A percentile compares a stretch with the other conserved stretches of the same genome.
Conservation (phyloP, 2,888 invertebrate species). For the Miltochrista miniata region DNA sequence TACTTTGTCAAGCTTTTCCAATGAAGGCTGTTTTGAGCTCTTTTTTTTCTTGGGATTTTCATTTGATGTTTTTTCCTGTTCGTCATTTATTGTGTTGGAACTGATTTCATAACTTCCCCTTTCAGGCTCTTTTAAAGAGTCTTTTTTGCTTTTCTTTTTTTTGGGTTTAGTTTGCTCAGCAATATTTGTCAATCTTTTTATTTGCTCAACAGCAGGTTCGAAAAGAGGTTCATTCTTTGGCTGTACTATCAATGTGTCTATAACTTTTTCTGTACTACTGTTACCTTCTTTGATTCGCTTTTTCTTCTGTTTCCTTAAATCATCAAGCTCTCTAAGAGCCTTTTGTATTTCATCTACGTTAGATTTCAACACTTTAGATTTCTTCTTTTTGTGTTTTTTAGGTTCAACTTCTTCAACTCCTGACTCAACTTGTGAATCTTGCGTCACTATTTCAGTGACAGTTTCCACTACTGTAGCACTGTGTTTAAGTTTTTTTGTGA, state of each 20-base stretch:
- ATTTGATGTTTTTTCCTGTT: slow-evolving; percentile 19
- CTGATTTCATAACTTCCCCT: slow-evolving; percentile 20
- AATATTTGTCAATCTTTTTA: slow-evolving; percentile 13
- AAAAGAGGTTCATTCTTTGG: slow-evolving; percentile 9
- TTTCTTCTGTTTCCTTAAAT: slow-evolving; percentile 61
- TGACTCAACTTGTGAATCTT: slow-evolving; percentile 36
- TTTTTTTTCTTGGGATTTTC: slow-evolving; percentile 45
- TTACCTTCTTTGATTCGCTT: slow-evolving; percentile 61
- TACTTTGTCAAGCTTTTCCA: slow-evolving; percentile 22
- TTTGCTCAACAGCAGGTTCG: slow-evolving; percentile 12
- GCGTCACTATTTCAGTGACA: slow-evolving; percentile 42
- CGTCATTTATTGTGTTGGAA: slow-evolving; percentile 24
- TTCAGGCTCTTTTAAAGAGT: slow-evolving; percentile 7
- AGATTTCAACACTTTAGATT: slow-evolving; percentile 62
- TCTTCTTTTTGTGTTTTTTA: slow-evolving; percentile 71
- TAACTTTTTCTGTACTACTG: slow-evolving; percentile 44
- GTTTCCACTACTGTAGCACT: slow-evolving; percentile 60
- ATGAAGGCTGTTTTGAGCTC: slow-evolving; percentile 27
- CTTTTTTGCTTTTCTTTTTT: slow-evolving; percentile 52
- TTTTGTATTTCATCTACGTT: slow-evolving; percentile 71
- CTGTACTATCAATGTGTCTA: slow-evolving; percentile 13
- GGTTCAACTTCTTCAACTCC: slow-evolving; percentile 41
- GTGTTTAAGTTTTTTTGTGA: slow-evolving; percentile 58
- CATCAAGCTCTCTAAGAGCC: slow-evolving; percentile 76
- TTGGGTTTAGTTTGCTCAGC: slow-evolving; percentile 40